Conservation (phyloP, 2,113 vertebrate genomes). For the Ranitomeya variabilis region DNA sequence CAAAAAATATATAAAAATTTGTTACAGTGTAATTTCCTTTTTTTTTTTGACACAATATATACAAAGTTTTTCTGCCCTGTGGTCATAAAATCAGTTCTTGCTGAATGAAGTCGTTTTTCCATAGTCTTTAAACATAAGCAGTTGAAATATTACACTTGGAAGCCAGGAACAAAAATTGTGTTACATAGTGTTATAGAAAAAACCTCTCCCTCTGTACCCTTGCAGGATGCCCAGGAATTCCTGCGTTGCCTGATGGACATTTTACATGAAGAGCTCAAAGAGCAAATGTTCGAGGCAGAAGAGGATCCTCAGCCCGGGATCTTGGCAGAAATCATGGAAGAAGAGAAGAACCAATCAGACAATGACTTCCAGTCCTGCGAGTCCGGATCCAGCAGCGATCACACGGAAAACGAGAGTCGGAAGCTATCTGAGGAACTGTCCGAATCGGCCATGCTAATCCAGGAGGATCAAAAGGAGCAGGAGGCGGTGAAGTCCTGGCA, state of each 20-base stretch:
- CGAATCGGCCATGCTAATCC: slow-evolving; percentile 90
- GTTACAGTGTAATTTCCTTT: too few species aligned
- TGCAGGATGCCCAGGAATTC: slow-evolving; percentile 96
- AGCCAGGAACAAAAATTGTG: too few species aligned
- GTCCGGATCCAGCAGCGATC: slow-evolving; percentile 85
- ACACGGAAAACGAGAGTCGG: slow-evolving; percentile 78
- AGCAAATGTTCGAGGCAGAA: slow-evolving; percentile 79
- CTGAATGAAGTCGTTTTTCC: too few species aligned
- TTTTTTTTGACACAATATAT: too few species aligned
- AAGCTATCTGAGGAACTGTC: slow-evolving; percentile 76
- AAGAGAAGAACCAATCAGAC: slow-evolving; percentile 87
- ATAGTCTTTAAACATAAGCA: too few species aligned
- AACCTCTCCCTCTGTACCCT: not conserved
- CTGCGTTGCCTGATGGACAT: slow-evolving; percentile 97
- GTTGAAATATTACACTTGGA: too few species aligned
- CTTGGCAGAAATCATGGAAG: slow-evolving; percentile 78
- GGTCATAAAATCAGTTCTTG: too few species aligned
- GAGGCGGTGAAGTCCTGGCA: slow-evolving; percentile 82
- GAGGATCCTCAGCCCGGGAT: slow-evolving; percentile 72
- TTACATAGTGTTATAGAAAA: not conserved
- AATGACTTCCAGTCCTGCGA: slow-evolving; percentile 90
- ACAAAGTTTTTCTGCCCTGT: too few species aligned
- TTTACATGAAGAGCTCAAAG: slow-evolving; percentile 96
- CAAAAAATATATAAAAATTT: too few species aligned
- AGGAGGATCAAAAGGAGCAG: slow-evolving; percentile 81